Base-by-base conservation (phyloP, 2,797 vertebrate genomes). In the Amblyopsis hoosieri region DNA sequence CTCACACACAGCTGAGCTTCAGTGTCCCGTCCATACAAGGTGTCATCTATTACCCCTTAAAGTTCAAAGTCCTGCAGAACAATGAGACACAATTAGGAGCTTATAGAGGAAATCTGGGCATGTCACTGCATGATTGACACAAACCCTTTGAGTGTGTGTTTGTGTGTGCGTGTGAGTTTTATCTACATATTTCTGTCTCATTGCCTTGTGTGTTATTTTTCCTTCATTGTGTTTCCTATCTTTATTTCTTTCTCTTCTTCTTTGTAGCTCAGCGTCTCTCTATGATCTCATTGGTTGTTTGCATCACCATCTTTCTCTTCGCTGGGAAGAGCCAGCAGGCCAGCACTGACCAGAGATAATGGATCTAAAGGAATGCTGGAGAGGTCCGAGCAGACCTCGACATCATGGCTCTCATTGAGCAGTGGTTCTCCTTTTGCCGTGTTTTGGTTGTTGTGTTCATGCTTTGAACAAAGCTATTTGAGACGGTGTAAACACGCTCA, bases 41-140 rank as follows among this genome's bases (percentile, higher is more conserved):
- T 88, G 86, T 86, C 85, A 84, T 76, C 72, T 76, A 67, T 71
- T 76, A 67, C 74, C 64, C 53, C 54, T 72, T 57, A 60, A 67
- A 85, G 86, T 92, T 93, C 90, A 93, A 93, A 93, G 92, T 90
- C 76, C 87, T 75, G 4, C 72, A 79, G 75, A 79, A 91, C 87
- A 91, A 93, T 90, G 76, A 59, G 37, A 58, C 71, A 72, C 87
- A 87, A 91, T 92, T 91, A 91, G 85, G 75, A 81, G 91, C 87
- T 93, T 92, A 89, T 67, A 87, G 80, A 71, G 57, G 63, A 69
- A 85, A 84, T 90, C 79, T 65, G 66, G 54, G 72, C 72, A 79
- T 91, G 85, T 90, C 51, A 66, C 75, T 71, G 70, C 60, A 3
- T 63, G 78, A 69, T 67, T 80, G 79, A 75, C 60, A 48, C 45